These are phyloP conservation scores for Orycteropus afer DNA, from an alignment of 2,113 vertebrate genomes.

Conservation along the genomic window DNA sequence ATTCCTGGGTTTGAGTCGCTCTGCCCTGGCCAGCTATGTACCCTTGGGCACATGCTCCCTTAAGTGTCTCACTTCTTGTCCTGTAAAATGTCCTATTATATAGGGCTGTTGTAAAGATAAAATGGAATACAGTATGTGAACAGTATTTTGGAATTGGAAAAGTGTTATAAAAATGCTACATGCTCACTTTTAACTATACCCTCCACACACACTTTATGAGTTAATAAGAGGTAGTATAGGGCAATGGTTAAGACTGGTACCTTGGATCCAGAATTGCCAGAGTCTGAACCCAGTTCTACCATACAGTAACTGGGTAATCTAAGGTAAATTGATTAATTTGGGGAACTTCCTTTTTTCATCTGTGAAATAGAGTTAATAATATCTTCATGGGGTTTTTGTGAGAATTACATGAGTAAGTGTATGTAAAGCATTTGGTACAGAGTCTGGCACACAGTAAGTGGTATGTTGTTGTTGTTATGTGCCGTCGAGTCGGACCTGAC, in stretches of 20 bases:
- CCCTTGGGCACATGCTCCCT: neutral
- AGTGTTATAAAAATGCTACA: constrained; percentile 38
- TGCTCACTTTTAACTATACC: constrained; percentile 58
- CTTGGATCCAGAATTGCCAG: neutral
- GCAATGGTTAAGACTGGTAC: neutral
- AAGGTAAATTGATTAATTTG: neutral
- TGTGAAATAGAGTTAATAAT: constrained; percentile 16
- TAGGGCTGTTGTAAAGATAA: constrained; percentile 59
- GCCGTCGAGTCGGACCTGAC: no score
- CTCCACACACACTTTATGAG: constrained; percentile 40
- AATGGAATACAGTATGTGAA: neutral
- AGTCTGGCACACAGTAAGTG: neutral
- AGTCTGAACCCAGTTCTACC: neutral
- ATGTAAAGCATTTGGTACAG: neutral
- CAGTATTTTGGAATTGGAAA: constrained; percentile 49
- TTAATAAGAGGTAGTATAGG: constrained; percentile 2
- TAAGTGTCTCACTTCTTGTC: constrained; percentile 47
- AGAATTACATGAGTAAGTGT: neutral
- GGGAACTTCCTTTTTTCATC: neutral
- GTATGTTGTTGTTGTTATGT: no score
- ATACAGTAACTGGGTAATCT: neutral
- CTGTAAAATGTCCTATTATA: constrained; percentile 41
- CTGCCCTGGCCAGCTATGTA: neutral
- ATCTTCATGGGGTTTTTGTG: constrained; percentile 4
- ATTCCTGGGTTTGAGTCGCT: neutral